Percentiles rank a stretch among this genome's conserved stretches.
phyloP scores from a whole-genome alignment of 1,140 invertebrate species.

The Panonychus citri region DNA sequence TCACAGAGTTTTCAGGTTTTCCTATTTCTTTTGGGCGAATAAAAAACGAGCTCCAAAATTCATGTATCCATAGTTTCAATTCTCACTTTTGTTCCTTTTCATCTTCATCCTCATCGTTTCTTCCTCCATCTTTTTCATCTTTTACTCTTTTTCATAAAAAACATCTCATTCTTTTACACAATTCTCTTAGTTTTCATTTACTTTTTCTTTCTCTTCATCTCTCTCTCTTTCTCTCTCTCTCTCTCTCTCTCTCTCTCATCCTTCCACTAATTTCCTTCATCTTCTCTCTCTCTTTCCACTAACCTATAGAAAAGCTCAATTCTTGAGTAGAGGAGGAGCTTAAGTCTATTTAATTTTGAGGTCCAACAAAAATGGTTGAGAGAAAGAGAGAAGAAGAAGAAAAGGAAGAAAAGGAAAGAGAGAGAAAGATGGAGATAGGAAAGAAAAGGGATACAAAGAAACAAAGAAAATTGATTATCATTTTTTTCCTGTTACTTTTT shows the following conservation, averaged over 20 bases:
- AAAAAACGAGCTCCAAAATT: not conserved
- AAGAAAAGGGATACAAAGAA: too few species aligned
- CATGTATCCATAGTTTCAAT: not conserved
- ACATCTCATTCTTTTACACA: too few species aligned
- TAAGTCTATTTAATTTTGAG: too few species aligned
- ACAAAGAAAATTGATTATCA: too few species aligned
- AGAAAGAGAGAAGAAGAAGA: not conserved
- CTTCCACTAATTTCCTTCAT: not conserved
- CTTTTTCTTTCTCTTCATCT: not conserved
- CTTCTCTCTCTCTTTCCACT: not conserved
- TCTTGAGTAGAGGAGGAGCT: not conserved
- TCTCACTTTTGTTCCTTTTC: not conserved
- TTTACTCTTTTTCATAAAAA: not conserved
- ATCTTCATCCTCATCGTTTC: not conserved
- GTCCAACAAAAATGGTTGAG: too few species aligned
- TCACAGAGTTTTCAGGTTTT: too few species aligned
- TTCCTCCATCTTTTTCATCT: not conserved
- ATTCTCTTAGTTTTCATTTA: not conserved
- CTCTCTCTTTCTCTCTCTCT: constrained; percentile 1
- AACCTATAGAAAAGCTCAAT: not conserved
- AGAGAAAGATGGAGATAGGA: not conserved
- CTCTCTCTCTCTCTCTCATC: not conserved
- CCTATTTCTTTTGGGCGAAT: not conserved
- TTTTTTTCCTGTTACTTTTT: too few species aligned
- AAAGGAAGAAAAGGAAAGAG: not conserved